Evolutionary conservation across 2,113 vertebrate genomes (phyloP).

Genomic region (Istiophorus platypterus): DNA sequence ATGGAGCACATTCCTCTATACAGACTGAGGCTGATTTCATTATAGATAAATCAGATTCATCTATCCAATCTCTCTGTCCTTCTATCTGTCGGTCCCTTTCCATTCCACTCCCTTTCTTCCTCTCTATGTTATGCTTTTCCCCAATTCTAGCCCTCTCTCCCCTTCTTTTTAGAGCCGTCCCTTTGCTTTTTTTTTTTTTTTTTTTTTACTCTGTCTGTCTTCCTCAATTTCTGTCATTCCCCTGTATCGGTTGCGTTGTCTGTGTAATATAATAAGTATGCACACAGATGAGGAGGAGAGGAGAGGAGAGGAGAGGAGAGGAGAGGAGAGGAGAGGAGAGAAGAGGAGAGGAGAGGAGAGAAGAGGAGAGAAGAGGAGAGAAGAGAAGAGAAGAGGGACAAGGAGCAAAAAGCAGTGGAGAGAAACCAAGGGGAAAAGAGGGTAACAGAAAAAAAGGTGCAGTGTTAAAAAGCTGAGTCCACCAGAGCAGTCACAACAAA

Average conservation of each 20-base stretch:
- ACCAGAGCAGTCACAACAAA: slow-evolving; percentile 81
- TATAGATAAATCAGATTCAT: slow-evolving; percentile 84
- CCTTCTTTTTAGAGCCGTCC: slow-evolving; percentile 11
- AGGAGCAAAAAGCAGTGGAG: slow-evolving; percentile 25
- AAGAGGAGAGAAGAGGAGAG: slow-evolving; percentile 9
- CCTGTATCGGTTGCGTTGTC: slow-evolving; percentile 63
- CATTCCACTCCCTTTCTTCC: slow-evolving; percentile 54
- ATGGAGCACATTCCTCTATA: slow-evolving; percentile 72
- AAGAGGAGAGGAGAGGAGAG: background rate
- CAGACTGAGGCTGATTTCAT: slow-evolving; percentile 79
- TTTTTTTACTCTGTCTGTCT: slow-evolving; percentile 49
- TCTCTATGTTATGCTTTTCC: slow-evolving; percentile 37
- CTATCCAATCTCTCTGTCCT: slow-evolving; percentile 74
- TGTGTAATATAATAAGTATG: slow-evolving; percentile 69
- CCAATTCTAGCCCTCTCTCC: slow-evolving; percentile 17
- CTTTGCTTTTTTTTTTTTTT: slow-evolving; percentile 54
- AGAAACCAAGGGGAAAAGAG: slow-evolving; percentile 34
- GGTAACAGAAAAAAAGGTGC: slow-evolving; percentile 46
- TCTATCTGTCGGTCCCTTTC: slow-evolving; percentile 58
- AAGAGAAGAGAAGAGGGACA: background rate
- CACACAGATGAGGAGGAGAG: slow-evolving; percentile 24
- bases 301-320: background rate
- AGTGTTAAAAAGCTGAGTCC: slow-evolving; percentile 81
- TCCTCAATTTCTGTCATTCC: slow-evolving; percentile 64
- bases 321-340: slow-evolving; percentile 1